Percentiles rank a stretch among this genome's conserved stretches.
These are phyloP conservation scores for Miniopterus natalensis DNA, from an alignment of 2,113 vertebrate species.

Conservation along the genomic window DNA sequence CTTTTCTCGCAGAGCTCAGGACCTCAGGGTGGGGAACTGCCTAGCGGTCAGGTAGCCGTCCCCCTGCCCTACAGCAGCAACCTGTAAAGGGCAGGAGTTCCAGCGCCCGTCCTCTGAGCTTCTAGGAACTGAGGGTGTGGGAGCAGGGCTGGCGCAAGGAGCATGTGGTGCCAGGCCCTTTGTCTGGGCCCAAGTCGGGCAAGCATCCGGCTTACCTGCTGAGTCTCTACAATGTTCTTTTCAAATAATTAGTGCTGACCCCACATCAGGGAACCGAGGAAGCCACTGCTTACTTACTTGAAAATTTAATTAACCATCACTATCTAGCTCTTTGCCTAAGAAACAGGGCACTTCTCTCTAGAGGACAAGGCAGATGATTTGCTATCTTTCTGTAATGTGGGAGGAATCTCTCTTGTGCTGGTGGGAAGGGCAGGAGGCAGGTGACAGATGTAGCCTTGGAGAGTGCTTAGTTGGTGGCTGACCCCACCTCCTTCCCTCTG, in stretches of 20 bases:
- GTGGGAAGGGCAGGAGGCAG: neutral
- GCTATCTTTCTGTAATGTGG: neutral
- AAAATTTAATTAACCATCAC: conserved; percentile 62
- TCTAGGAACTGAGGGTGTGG: neutral
- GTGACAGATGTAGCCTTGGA: neutral
- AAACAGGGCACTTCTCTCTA: neutral
- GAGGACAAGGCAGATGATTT: conserved; percentile 20
- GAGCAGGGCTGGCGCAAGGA: neutral
- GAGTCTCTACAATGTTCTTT: neutral
- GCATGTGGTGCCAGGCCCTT: neutral
- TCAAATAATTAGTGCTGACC: neutral
- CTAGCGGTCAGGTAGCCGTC: neutral
- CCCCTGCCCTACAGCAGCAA: no score
- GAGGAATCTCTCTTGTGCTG: neutral
- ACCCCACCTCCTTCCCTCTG: neutral
- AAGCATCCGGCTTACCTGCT: neutral
- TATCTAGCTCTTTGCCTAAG: conserved; percentile 43
- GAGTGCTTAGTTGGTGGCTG: neutral
- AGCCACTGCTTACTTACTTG: conserved; percentile 3
- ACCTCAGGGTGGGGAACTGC: neutral
- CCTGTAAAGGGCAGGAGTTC: neutral
- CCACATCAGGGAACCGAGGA: neutral
- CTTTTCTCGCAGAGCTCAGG: neutral
- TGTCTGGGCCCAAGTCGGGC: neutral
- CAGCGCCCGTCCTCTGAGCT: neutral